Percentiles rank a stretch among this genome's conserved stretches.
Evolutionary conservation across 2,888 invertebrate genomes (phyloP).

Genomic region (Crepidodera aurea): DNA sequence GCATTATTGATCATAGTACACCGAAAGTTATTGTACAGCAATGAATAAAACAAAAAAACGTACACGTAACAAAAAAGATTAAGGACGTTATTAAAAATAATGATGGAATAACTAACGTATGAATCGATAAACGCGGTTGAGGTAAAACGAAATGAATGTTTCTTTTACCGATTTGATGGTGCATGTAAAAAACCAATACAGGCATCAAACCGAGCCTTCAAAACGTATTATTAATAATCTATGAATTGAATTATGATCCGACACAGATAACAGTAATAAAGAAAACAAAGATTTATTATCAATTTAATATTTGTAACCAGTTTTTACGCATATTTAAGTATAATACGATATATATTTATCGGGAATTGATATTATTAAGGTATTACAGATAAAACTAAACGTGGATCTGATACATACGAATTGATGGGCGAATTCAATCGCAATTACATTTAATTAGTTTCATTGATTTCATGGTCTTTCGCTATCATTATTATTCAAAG

Average conservation of each 20-base stretch:
- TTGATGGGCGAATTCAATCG: constrained; percentile 15
- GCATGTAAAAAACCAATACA: too few species aligned
- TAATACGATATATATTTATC: too few species aligned
- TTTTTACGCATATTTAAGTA: too few species aligned
- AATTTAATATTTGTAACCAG: too few species aligned
- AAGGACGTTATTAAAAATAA: too few species aligned
- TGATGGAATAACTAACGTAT: neutral
- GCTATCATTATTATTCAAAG: constrained; percentile 19
- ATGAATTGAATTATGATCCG: neutral
- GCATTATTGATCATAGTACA: too few species aligned
- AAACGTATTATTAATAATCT: neutral
- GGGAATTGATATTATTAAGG: too few species aligned
- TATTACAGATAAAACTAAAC: neutral
- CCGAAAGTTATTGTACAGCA: too few species aligned
- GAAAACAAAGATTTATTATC: neutral
- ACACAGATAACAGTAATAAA: neutral
- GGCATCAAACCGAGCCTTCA: neutral
- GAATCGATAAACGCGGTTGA: neutral
- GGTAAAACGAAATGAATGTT: neutral
- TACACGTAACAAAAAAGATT: too few species aligned
- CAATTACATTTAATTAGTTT: constrained; percentile 14
- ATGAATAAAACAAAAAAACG: too few species aligned
- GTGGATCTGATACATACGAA: neutral
- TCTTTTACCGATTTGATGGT: neutral
- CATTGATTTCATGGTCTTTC: constrained; percentile 25